Evolutionary conservation across 1,140 invertebrate genomes (phyloP).

Genomic region (Drosophila orosa): DNA sequence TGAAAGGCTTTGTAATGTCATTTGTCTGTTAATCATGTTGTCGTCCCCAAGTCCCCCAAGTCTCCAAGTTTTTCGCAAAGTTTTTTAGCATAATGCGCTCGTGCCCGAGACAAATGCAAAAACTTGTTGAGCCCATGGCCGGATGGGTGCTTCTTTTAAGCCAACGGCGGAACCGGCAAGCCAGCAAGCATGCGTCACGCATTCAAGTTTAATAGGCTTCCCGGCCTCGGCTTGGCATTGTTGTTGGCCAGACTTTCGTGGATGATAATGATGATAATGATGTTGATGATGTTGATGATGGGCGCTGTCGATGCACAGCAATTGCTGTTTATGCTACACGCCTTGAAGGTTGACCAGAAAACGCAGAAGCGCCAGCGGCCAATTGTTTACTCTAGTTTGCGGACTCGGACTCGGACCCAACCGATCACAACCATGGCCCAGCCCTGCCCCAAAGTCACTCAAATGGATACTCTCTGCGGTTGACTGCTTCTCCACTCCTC

Average conservation of each 20-base stretch:
- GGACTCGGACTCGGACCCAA: too few species aligned
- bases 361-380: constrained; percentile 22
- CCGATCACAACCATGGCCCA: constrained; percentile 4
- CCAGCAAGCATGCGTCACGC: constrained; percentile 68
- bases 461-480: constrained; percentile 65
- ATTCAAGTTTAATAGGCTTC: constrained; percentile 66
- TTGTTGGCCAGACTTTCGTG: constrained; percentile 38
- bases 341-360: constrained; percentile 28
- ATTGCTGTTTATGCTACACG: constrained; percentile 39
- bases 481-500: constrained; percentile 21
- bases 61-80: constrained; percentile 60
- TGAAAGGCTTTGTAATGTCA: constrained; percentile 81
- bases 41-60: constrained; percentile 67
- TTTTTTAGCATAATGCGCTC: constrained; percentile 77
- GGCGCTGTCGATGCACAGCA: constrained; percentile 19
- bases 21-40: constrained; percentile 82
- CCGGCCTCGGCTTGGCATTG: constrained; percentile 25
- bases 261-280: constrained; percentile 13
- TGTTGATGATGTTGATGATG: constrained; percentile 16
- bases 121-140: constrained; percentile 68
- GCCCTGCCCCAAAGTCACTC: constrained; percentile 50
- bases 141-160: constrained; percentile 4
- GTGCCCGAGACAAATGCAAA: constrained; percentile 67
- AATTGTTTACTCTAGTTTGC: constrained; percentile 36
- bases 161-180: constrained; percentile 7